phyloP scores from a whole-genome alignment of 2,113 vertebrate genomes.

The Hypomesus transpacificus region DNA sequence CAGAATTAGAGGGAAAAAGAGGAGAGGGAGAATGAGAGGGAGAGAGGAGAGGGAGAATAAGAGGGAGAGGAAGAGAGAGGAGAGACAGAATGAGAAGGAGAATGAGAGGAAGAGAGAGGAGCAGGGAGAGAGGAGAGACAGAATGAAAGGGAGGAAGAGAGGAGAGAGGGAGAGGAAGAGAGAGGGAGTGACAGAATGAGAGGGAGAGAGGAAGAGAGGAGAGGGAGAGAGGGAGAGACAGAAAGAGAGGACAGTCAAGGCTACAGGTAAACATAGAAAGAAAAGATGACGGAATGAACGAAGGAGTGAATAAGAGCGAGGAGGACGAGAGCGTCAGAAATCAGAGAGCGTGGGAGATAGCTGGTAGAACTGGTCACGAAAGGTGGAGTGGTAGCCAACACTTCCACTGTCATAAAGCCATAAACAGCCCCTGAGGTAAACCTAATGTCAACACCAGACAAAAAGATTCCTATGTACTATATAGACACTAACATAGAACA shows the following conservation, averaged over 20 bases:
- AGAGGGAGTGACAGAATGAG: background rate
- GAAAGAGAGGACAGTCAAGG: background rate
- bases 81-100: background rate
- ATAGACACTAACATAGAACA: background rate
- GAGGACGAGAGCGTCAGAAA: background rate
- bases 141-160: background rate
- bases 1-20: background rate
- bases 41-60: background rate
- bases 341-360: background rate
- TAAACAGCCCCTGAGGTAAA: slow-evolving; percentile 6
- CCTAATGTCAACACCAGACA: background rate
- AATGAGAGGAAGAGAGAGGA: background rate
- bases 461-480: background rate
- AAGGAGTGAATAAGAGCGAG: background rate
- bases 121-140: background rate
- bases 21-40: background rate
- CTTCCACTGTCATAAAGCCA: slow-evolving; percentile 7
- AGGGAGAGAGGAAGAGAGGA: background rate
- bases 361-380: background rate
- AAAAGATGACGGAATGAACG: too few species aligned
- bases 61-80: background rate
- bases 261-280: too few species aligned
- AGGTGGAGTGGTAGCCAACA: slow-evolving; percentile 20
- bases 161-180: background rate
- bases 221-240: slow-evolving; percentile 9